phyloP scores from a whole-genome alignment of 2,797 vertebrate species.

The Acanthurus tractus region DNA sequence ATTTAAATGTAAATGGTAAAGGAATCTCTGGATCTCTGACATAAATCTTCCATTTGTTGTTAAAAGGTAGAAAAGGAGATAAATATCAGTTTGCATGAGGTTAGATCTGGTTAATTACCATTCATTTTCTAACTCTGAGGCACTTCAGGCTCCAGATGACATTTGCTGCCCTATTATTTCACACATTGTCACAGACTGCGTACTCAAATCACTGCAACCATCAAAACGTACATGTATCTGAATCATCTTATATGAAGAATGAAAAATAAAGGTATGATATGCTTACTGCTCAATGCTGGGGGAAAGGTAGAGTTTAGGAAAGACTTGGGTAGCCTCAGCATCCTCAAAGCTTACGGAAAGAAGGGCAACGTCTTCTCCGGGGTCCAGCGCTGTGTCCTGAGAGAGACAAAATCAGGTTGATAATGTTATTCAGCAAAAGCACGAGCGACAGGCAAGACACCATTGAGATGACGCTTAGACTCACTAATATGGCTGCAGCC shows the following conservation, averaged over 20 bases:
- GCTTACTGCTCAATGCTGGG: slow-evolving; percentile 98
- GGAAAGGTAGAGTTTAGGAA: slow-evolving; percentile 96
- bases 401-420: slow-evolving; percentile 13
- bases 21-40: not conserved
- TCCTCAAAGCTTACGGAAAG: slow-evolving; percentile 98
- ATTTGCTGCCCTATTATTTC: no score
- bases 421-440: not conserved
- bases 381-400: slow-evolving; percentile 96
- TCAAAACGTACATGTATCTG: not conserved
- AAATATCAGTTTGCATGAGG: not conserved
- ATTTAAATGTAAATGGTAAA: not conserved
- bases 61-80: not conserved
- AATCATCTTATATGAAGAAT: no score
- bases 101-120: not conserved
- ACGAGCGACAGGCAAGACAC: not conserved
- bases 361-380: slow-evolving; percentile 96
- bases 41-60: not conserved
- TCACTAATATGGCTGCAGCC: not conserved
- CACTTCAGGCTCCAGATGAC: no score
- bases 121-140: not conserved
- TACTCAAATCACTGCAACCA: not conserved
- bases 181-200: not conserved
- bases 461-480: not conserved
- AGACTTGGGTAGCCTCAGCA: slow-evolving; percentile 96
- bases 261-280: not conserved